Evolutionary conservation across 2,113 vertebrate species (phyloP).

Genomic region (Cheirogaleus medius): DNA sequence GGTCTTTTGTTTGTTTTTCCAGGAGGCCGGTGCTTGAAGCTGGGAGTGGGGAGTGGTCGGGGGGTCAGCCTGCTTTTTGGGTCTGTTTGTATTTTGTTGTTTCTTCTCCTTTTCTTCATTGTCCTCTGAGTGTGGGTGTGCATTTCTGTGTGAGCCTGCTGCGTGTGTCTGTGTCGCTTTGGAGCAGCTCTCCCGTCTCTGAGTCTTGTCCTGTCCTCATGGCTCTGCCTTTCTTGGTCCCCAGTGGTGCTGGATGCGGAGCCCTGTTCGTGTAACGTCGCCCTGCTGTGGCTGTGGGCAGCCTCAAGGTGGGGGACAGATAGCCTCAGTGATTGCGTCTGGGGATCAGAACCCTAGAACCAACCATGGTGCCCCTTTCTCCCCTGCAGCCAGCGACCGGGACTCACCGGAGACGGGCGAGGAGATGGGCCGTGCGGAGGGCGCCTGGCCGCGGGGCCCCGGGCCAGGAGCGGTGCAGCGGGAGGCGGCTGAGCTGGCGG

Average conservation of each 20-base stretch:
- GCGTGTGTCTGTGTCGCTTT: rapidly evolving
- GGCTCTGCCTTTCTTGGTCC: background rate
- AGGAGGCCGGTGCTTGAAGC: rapidly evolving
- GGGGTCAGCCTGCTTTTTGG: background rate
- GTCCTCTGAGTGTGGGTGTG: background rate
- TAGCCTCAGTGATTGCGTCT: background rate
- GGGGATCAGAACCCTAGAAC: background rate
- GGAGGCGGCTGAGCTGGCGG: constrained; percentile 30
- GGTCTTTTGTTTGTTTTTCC: background rate
- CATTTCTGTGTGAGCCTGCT: rapidly evolving
- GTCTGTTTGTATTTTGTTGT: background rate
- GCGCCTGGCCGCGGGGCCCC: constrained; percentile 76
- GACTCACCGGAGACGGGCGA: constrained; percentile 90
- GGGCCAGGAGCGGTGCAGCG: constrained; percentile 55
- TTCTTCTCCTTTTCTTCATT: background rate
- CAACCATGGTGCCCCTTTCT: constrained; percentile 48
- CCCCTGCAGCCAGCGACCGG: constrained; percentile 86
- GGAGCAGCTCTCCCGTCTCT: background rate
- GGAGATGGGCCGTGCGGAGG: constrained; percentile 81
- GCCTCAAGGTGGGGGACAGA: background rate
- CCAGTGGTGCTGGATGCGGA: rapidly evolving
- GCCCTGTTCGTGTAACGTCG: rapidly evolving
- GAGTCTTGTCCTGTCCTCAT: background rate
- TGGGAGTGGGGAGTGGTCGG: background rate
- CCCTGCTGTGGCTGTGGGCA: background rate